Conservation (phyloP, 2,888 invertebrate species). For the Nomada hirtipes region DNA sequence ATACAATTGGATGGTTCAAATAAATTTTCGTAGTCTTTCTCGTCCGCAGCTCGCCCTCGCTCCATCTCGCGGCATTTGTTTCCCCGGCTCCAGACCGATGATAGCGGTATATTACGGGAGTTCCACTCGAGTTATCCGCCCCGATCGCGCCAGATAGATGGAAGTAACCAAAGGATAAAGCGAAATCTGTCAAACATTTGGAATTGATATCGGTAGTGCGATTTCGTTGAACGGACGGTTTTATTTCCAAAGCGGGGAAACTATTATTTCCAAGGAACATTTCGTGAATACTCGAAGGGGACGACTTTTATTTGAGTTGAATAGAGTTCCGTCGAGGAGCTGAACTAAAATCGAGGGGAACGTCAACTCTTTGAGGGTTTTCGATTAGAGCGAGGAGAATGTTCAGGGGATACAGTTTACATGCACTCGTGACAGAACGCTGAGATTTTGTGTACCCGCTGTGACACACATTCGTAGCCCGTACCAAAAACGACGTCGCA, state of each 20-base stretch:
- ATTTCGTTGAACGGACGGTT: neutral
- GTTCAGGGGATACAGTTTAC: neutral
- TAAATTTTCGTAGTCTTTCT: constrained; percentile 69
- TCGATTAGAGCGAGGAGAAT: neutral
- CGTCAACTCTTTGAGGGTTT: neutral
- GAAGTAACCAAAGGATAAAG: constrained; percentile 43
- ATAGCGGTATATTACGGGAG: constrained; percentile 65
- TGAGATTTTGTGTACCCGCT: constrained; percentile 5
- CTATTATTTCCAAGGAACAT: neutral
- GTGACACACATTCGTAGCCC: constrained; percentile 12
- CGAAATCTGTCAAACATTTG: constrained; percentile 32
- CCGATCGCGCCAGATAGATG: constrained; percentile 35
- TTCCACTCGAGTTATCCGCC: constrained; percentile 22
- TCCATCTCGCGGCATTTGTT: constrained; percentile 64
- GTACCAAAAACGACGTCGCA: constrained; percentile 10
- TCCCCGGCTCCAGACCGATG: constrained; percentile 57
- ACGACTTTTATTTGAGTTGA: constrained; percentile 7
- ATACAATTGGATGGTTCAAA: constrained; percentile 76
- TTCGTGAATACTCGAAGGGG: neutral
- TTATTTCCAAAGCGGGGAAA: neutral
- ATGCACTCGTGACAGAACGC: neutral
- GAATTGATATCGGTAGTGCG: neutral
- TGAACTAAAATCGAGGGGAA: neutral
- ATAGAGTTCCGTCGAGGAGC: neutral
- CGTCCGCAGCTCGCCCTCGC: constrained; percentile 28